Percentiles rank a stretch among this genome's conserved stretches.
Evolutionary conservation across 1,140 invertebrate genomes (phyloP).

Genomic region (Centruroides sculpturatus): DNA sequence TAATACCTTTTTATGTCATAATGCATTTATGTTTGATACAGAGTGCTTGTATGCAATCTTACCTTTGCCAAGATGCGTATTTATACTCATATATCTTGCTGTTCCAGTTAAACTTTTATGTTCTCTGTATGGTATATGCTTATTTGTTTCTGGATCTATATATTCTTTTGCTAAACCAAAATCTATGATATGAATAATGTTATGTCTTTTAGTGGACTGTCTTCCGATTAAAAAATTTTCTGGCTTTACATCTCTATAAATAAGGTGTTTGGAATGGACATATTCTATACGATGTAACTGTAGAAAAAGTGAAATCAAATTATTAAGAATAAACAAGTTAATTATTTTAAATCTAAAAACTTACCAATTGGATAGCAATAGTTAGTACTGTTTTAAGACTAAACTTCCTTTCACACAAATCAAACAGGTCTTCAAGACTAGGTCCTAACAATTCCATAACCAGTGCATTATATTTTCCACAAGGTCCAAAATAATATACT

Average conservation of each 20-base stretch:
- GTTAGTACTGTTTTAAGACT: conserved; percentile 96
- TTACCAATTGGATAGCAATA: conserved; percentile 96
- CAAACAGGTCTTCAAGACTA: conserved; percentile 97
- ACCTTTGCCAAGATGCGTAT: conserved; percentile 98
- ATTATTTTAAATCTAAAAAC: conserved; percentile 28
- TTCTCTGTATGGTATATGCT: conserved; percentile 99
- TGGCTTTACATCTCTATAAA: conserved; percentile 98
- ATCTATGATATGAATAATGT: conserved; percentile 99
- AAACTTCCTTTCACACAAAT: conserved; percentile 96
- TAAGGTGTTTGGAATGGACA: conserved; percentile 97
- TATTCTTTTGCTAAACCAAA: conserved; percentile 99
- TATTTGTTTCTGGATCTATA: conserved; percentile 99
- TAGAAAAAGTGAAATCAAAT: conserved; percentile 20
- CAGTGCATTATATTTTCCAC: conserved; percentile 98
- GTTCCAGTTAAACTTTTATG: conserved; percentile 94
- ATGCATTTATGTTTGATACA: too few species aligned
- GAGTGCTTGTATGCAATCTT: conserved; percentile 6
- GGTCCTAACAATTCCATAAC: conserved; percentile 99
- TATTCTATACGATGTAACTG: conserved; percentile 92
- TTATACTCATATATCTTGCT: conserved; percentile 99
- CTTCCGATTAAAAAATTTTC: conserved; percentile 99
- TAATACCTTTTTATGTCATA: too few species aligned
- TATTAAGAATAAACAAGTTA: neutral
- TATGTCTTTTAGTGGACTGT: conserved; percentile 92
- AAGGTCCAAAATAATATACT: conserved; percentile 98